Evolutionary conservation across 2,888 invertebrate genomes (phyloP).

Genomic region (Amblyjoppa fuscipennis): DNA sequence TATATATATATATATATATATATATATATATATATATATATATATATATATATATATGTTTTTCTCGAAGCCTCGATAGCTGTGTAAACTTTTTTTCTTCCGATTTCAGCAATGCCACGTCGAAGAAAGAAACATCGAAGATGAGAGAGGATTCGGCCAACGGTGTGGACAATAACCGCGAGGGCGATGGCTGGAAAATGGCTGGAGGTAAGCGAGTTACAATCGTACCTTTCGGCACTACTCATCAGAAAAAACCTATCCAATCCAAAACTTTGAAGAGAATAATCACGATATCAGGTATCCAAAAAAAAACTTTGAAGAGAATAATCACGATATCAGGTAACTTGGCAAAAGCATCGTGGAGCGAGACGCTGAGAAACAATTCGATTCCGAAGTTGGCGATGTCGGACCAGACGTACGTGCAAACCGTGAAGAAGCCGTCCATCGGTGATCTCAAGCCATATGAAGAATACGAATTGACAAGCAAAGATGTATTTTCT

Average conservation of each 20-base stretch:
- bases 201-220: slow-evolving; percentile 78
- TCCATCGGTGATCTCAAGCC: not conserved
- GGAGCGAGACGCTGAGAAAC: slow-evolving; percentile 1
- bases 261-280: not conserved
- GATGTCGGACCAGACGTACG: not conserved
- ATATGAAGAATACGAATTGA: slow-evolving; percentile 36
- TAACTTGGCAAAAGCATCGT: not conserved
- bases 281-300: not conserved
- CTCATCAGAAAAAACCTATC: not conserved
- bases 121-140: slow-evolving; percentile 41
- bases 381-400: not conserved
- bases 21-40: no score
- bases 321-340: not conserved
- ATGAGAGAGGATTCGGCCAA: slow-evolving; percentile 57
- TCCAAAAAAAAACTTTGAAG: not conserved
- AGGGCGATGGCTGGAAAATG: slow-evolving; percentile 77
- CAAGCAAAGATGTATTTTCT: slow-evolving; percentile 53
- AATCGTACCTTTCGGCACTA: slow-evolving; percentile 24
- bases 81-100: not conserved
- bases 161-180: slow-evolving; percentile 59
- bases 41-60: no score
- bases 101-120: slow-evolving; percentile 61
- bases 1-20: no score
- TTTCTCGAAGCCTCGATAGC: not conserved
- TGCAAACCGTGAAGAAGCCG: slow-evolving; percentile 15